A percentile compares a stretch with the other conserved stretches of the same genome.
Conservation (phyloP, 2,113 vertebrate genomes). For the Rhinogobius similis region DNA sequence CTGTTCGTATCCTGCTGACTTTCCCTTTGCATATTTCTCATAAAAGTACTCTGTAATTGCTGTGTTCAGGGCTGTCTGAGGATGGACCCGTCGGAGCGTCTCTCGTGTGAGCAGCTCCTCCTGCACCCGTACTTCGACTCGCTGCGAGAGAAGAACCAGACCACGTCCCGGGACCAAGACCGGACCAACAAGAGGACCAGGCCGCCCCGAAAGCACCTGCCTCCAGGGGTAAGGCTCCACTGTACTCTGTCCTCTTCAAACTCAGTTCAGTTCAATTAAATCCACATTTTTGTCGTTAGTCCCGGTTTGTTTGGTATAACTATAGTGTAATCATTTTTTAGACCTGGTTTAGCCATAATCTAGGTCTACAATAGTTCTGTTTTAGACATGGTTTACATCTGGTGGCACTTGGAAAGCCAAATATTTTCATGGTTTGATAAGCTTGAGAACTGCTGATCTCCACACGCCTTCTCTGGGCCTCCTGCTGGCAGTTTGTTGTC, state of each 20-base stretch:
- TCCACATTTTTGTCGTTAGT: too few species aligned
- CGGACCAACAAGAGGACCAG: slow-evolving; percentile 71
- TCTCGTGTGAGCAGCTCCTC: slow-evolving; percentile 88
- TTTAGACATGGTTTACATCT: too few species aligned
- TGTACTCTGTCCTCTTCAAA: neutral
- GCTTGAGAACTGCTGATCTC: too few species aligned
- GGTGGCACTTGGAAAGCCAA: too few species aligned
- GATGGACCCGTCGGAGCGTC: slow-evolving; percentile 88
- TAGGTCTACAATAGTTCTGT: too few species aligned
- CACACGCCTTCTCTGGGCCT: too few species aligned
- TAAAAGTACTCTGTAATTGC: neutral
- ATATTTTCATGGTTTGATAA: too few species aligned
- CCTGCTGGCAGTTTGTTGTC: too few species aligned
- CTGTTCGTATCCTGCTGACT: neutral
- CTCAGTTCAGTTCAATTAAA: too few species aligned
- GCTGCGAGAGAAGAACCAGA: slow-evolving; percentile 73
- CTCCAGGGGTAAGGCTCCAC: slow-evolving; percentile 79
- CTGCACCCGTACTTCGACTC: slow-evolving; percentile 89
- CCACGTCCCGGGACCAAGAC: slow-evolving; percentile 71
- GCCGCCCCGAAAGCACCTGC: slow-evolving; percentile 78
- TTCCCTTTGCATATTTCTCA: neutral
- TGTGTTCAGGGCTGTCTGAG: slow-evolving; percentile 83
- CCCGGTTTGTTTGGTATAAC: too few species aligned
- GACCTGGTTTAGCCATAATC: too few species aligned
- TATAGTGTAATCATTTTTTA: too few species aligned